phyloP scores from a whole-genome alignment of 2,888 invertebrate species.

The Cerastis leucographa region DNA sequence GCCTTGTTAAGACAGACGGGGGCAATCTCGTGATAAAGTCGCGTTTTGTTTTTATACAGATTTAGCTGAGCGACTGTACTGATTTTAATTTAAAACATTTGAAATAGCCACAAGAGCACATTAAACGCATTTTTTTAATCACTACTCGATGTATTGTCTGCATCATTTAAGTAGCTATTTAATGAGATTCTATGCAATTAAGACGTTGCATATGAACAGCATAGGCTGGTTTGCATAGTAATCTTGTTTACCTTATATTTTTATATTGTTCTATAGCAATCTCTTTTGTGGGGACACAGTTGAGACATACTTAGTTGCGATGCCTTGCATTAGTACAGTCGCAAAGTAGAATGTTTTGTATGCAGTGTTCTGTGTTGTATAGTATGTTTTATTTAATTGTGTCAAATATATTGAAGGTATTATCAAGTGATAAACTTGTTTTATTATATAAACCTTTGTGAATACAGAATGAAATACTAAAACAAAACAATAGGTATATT shows the following conservation, averaged over 20 bases:
- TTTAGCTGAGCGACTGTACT: slow-evolving; percentile 21
- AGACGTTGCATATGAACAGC: background rate
- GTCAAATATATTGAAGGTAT: slow-evolving; percentile 45
- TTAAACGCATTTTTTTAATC: background rate
- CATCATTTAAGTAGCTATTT: background rate
- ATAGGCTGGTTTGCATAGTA: background rate
- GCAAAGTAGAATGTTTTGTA: slow-evolving; percentile 20
- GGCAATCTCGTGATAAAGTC: slow-evolving; percentile 33
- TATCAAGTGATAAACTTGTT: slow-evolving; percentile 19
- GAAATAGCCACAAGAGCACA: background rate
- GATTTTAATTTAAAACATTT: background rate
- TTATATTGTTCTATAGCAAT: background rate
- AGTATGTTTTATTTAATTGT: slow-evolving; percentile 26
- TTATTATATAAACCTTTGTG: slow-evolving; percentile 6
- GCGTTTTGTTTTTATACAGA: slow-evolving; percentile 5
- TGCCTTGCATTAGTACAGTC: slow-evolving; percentile 1
- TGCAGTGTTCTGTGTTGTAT: background rate
- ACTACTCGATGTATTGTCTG: background rate
- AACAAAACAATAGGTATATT: background rate
- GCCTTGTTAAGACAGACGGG: background rate
- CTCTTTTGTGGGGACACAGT: slow-evolving; percentile 9
- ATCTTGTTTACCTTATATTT: background rate
- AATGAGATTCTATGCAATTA: background rate
- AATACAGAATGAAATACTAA: slow-evolving; percentile 11
- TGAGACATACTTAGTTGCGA: background rate